Evolutionary conservation across 2,888 invertebrate genomes (phyloP).

Genomic region (Hyppa rectilinea): DNA sequence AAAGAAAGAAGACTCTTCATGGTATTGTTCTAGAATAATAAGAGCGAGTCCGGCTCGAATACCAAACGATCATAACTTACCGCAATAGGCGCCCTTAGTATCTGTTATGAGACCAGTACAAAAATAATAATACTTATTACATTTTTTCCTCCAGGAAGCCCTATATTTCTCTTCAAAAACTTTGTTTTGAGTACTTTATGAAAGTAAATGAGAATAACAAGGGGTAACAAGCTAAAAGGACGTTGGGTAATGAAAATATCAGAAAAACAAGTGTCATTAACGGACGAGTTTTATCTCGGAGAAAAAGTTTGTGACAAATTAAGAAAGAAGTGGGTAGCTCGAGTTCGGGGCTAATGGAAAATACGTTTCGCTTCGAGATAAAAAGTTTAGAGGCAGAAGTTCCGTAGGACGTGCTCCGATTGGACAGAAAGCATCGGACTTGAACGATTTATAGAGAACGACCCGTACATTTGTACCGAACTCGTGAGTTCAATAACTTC

Average conservation of each 20-base stretch:
- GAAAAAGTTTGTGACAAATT: constrained; percentile 82
- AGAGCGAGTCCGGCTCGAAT: constrained; percentile 39
- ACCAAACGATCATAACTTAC: constrained; percentile 52
- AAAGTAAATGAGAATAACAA: constrained; percentile 62
- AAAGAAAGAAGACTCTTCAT: constrained; percentile 27
- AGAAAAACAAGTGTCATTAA: constrained; percentile 79
- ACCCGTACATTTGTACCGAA: constrained; percentile 48
- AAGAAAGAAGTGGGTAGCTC: constrained; percentile 71
- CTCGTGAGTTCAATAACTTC: constrained; percentile 51
- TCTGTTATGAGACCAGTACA: constrained; percentile 50
- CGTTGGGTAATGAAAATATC: constrained; percentile 75
- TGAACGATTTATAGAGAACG: constrained; percentile 53
- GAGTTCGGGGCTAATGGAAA: constrained; percentile 60
- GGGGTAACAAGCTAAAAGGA: constrained; percentile 53
- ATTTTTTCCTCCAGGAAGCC: constrained; percentile 23
- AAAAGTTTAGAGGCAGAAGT: constrained; percentile 65
- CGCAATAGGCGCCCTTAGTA: constrained; percentile 49
- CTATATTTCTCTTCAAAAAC: constrained; percentile 44
- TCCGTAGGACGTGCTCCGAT: constrained; percentile 56
- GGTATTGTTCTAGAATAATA: constrained; percentile 46
- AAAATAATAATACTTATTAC: constrained; percentile 57
- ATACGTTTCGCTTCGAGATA: constrained; percentile 64
- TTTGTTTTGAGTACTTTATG: constrained; percentile 57
- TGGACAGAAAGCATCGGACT: constrained; percentile 54
- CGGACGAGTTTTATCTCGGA: constrained; percentile 75